A percentile compares a stretch with the other conserved stretches of the same genome.
These are phyloP conservation scores for Phalloptychus januarius DNA, from an alignment of 2,797 vertebrate species.

Conservation along the genomic window DNA sequence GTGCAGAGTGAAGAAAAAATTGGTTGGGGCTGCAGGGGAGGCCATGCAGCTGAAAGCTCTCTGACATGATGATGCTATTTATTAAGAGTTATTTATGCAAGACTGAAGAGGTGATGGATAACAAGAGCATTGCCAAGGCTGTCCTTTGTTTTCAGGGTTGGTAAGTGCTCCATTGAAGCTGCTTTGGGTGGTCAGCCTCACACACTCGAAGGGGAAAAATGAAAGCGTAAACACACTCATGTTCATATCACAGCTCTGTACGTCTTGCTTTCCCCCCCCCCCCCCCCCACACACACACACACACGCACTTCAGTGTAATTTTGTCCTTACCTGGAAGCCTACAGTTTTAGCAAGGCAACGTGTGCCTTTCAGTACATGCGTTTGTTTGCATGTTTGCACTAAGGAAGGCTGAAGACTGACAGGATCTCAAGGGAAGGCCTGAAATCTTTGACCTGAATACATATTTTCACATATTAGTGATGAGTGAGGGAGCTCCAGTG, in stretches of 20 bases:
- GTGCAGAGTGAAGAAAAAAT: constrained; percentile 60
- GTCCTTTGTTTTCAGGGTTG: constrained; percentile 70
- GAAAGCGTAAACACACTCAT: constrained; percentile 12
- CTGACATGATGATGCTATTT: constrained; percentile 74
- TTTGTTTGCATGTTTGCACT: constrained; percentile 69
- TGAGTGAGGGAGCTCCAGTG: constrained; percentile 68
- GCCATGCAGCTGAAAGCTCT: constrained; percentile 69
- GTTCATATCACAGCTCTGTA: constrained; percentile 5
- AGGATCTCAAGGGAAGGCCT: constrained; percentile 65
- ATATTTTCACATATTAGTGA: constrained; percentile 77
- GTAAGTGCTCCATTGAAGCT: constrained; percentile 54
- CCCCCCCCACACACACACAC: neutral
- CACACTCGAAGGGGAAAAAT: constrained; percentile 25
- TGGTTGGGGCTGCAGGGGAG: constrained; percentile 58
- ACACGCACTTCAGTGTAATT: constrained; percentile 4
- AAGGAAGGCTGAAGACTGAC: constrained; percentile 60
- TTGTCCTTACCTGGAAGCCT: constrained; percentile 29
- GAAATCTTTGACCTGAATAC: constrained; percentile 77
- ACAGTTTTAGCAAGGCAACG: constrained; percentile 41
- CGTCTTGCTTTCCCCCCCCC: too few species aligned
- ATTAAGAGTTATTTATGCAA: constrained; percentile 79
- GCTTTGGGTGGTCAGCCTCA: constrained; percentile 44
- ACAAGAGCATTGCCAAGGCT: constrained; percentile 70
- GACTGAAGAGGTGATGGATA: constrained; percentile 77
- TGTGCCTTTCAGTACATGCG: constrained; percentile 54